A percentile compares a stretch with the other conserved stretches of the same genome.
These are phyloP conservation scores for Athrips mouffetella DNA, from an alignment of 2,888 invertebrate genomes.

Conservation along the genomic window DNA sequence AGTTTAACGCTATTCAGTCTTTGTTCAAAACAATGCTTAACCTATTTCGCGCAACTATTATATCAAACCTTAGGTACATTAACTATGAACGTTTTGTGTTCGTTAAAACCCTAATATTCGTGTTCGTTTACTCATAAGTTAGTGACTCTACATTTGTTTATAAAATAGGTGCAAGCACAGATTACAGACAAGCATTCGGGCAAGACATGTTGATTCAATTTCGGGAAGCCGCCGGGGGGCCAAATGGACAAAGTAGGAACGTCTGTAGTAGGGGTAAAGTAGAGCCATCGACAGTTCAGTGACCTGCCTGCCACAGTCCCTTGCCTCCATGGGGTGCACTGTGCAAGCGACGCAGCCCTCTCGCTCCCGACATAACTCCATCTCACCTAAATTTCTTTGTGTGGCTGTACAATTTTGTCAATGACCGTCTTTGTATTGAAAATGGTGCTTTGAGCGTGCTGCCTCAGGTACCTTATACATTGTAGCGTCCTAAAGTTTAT, in stretches of 20 bases:
- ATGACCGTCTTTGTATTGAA: conserved; percentile 13
- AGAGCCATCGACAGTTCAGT: conserved; percentile 58
- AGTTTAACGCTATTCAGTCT: not conserved
- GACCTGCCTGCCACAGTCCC: conserved; percentile 70
- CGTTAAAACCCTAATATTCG: too few species aligned
- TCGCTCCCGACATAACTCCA: conserved; percentile 46
- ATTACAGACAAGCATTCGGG: not conserved
- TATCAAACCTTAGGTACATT: too few species aligned
- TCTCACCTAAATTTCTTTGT: conserved; percentile 49
- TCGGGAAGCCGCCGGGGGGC: conserved; percentile 28
- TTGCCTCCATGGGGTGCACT: conserved; percentile 66
- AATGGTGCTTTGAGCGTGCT: not conserved
- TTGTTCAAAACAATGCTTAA: conserved; percentile 8
- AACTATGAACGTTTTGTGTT: too few species aligned
- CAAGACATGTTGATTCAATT: conserved; percentile 15
- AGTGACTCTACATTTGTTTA: not conserved
- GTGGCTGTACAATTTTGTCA: conserved; percentile 23
- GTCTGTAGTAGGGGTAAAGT: conserved; percentile 39
- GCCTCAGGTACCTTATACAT: not conserved
- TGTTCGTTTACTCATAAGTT: not conserved
- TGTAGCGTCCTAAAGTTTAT: conserved; percentile 11
- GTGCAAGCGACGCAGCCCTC: conserved; percentile 46
- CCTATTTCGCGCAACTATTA: conserved; percentile 1
- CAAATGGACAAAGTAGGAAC: conserved; percentile 31
- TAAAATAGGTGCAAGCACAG: not conserved